Evolutionary conservation across 1,140 invertebrate species (phyloP), one percentile per base, ranked within the genome.

Genomic region (Drosophila tropicalis): DNA sequence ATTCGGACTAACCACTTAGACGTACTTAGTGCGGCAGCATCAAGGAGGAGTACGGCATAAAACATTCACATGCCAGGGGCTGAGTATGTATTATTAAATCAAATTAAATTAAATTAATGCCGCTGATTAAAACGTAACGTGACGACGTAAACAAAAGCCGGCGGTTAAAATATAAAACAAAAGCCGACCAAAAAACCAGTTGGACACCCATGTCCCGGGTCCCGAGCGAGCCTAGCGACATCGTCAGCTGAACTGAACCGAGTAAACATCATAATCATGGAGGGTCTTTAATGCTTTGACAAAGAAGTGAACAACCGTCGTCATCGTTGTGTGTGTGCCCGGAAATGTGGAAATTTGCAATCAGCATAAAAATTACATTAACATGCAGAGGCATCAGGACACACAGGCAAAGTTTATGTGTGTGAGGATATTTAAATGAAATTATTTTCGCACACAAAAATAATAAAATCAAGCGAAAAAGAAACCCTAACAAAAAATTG

Each of bases 31-130:
- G 9, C 19, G 34, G 66, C 58, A 3, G 4, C n/a, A 9, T 12
- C 13, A 40, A n/a, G 40, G 51, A n/a, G n/a, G 19, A 34, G 39
- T 65, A 34, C 63, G 67, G 56, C 15, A 36, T 34, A 19, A 29
- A 29, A 29, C 29, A 5, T 29, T 5, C 29, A 29, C 6, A 69
- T 70, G 66, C 56, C 17, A 10, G 4, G 17, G 19, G 17, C 17
- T 51, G 47, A 19, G 57, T 32, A 62, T 66, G 70, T 67, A 78
- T 70, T 84, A 89, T 90, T 84, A 90, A 84, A 84, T 90, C 85
- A 89, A 89, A 89, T 89, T 90, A 89, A 89, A 90, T 90, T 89
- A 89, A 89, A 84, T 89, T 84, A 89, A 89, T 75, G 81, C 84
- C 61, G 63, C 77, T 89, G 74, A 90, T 89, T 81, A 81, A 87